phyloP scores from a whole-genome alignment of 1,140 invertebrate genomes.

The Lepidurus arcticus region DNA sequence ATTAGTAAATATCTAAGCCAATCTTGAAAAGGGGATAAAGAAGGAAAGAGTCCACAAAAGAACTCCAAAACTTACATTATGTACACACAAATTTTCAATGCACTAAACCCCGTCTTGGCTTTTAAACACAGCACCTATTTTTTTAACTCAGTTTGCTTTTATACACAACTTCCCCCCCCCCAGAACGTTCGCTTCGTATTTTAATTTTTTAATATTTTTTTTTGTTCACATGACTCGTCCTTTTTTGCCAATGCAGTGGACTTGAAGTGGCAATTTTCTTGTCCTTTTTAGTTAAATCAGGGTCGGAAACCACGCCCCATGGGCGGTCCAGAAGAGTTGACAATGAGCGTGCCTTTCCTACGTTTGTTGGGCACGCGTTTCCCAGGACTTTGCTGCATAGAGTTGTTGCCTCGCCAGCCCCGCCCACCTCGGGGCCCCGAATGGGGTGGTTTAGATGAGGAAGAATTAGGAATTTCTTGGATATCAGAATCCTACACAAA shows the following conservation, averaged over 20 bases:
- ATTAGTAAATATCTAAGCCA: slow-evolving; percentile 9
- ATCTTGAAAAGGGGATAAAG: neutral
- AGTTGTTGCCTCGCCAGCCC: neutral
- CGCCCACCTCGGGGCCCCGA: neutral
- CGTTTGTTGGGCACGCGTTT: neutral
- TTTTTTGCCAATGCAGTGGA: neutral
- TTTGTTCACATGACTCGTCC: neutral
- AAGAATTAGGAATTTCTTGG: slow-evolving; percentile 7
- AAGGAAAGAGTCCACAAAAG: neutral
- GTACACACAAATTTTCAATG: neutral
- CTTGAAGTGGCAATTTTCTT: neutral
- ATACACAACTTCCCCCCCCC: neutral
- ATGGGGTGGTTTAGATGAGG: neutral
- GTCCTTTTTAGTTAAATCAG: neutral
- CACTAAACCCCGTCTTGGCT: neutral
- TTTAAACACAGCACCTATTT: neutral
- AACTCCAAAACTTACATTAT: neutral
- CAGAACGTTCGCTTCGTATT: neutral
- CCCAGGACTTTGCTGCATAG: neutral
- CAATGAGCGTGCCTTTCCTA: neutral
- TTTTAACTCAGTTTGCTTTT: neutral
- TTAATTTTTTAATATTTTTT: neutral
- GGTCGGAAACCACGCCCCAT: neutral
- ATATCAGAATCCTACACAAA: slow-evolving; percentile 1
- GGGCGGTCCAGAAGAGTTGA: neutral